Conservation (phyloP, 2,797 vertebrate species). For the Leucoraja ocellata region DNA sequence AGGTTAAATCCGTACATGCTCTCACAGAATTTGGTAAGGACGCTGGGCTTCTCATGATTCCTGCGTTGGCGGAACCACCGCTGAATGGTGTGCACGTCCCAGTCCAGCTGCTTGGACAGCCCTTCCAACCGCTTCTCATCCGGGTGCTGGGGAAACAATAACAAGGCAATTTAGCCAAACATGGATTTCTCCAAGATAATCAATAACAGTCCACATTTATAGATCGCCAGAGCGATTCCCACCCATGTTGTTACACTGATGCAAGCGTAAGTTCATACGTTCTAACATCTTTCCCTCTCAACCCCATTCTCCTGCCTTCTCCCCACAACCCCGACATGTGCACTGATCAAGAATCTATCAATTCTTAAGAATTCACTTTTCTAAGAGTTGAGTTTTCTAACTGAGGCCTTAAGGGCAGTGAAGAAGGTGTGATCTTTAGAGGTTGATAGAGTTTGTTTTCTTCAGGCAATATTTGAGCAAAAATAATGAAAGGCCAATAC, state of each 20-base stretch:
- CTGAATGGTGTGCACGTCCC: conserved; percentile 94
- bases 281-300: too few relatives aligned
- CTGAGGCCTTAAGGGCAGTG: background rate
- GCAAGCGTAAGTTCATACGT: too few relatives aligned
- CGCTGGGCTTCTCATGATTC: conserved; percentile 97
- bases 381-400: background rate
- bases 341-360: too few relatives aligned
- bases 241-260: too few relatives aligned
- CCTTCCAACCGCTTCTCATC: conserved; percentile 95
- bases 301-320: too few relatives aligned
- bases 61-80: conserved; percentile 95
- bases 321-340: too few relatives aligned
- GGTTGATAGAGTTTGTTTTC: background rate
- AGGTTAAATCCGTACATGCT: conserved; percentile 79
- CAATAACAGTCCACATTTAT: background rate
- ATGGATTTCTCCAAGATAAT: background rate
- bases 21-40: conserved; percentile 86
- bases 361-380: too few relatives aligned
- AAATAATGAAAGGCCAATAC: background rate
- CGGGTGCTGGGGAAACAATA: conserved; percentile 67
- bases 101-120: conserved; percentile 94
- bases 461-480: too few relatives aligned
- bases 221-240: background rate
- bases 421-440: too few relatives aligned
- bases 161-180: background rate